A percentile compares a stretch with the other conserved stretches of the same genome.
These are phyloP conservation scores for Acanthopagrus latus DNA, from an alignment of 2,797 vertebrate genomes.

Conservation along the genomic window DNA sequence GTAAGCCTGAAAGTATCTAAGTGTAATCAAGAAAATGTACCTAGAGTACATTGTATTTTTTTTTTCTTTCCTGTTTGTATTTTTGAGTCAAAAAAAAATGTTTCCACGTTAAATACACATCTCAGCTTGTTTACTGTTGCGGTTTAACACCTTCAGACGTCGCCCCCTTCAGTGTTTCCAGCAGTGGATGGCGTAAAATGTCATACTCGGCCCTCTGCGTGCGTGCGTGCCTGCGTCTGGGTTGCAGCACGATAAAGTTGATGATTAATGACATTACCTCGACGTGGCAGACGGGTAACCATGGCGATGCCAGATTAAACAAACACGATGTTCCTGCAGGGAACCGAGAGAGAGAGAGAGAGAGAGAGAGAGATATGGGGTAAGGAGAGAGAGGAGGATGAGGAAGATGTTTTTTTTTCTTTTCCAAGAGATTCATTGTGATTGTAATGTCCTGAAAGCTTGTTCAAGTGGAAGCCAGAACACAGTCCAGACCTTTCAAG, in stretches of 20 bases:
- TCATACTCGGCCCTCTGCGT: conserved; percentile 35
- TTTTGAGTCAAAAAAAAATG: no score
- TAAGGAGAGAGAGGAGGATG: not conserved
- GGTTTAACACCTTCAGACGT: conserved; percentile 12
- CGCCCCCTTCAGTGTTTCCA: conserved; percentile 9
- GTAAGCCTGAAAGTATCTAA: no score
- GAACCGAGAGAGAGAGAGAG: not conserved
- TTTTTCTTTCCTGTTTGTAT: no score
- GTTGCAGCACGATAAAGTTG: conserved; percentile 72
- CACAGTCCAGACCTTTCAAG: conserved; percentile 32
- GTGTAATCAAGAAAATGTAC: no score
- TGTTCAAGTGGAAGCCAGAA: conserved; percentile 39
- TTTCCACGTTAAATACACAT: conserved; percentile 3
- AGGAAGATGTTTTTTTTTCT: conserved; percentile 15
- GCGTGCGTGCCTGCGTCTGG: conserved; percentile 21
- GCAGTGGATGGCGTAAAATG: conserved; percentile 50
- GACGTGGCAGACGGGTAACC: conserved; percentile 76
- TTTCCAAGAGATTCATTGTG: conserved; percentile 39
- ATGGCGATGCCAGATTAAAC: conserved; percentile 75
- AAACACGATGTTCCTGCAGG: conserved; percentile 72
- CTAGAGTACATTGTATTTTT: no score
- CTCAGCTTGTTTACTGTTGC: conserved; percentile 13
- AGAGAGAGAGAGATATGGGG: not conserved
- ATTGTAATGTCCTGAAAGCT: conserved; percentile 39
- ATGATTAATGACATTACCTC: conserved; percentile 80